A percentile compares a stretch with the other conserved stretches of the same genome.
Evolutionary conservation across 2,888 invertebrate species (phyloP).

Genomic region (Embidobia sp.): DNA sequence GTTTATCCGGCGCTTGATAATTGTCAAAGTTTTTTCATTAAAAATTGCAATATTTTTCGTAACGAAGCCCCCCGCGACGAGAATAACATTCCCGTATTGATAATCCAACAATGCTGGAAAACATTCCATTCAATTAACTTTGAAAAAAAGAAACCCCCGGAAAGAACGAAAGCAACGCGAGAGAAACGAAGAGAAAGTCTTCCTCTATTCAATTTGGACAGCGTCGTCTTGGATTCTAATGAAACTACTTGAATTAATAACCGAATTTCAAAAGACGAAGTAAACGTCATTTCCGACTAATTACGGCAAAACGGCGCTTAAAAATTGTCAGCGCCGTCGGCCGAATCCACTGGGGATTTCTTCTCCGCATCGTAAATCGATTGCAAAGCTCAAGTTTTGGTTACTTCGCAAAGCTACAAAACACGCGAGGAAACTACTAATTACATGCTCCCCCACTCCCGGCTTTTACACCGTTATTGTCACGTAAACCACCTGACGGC

Average conservation of each 20-base stretch:
- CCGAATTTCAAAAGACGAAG: slow-evolving; percentile 44
- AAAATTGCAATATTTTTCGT: slow-evolving; percentile 11
- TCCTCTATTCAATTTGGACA: slow-evolving; percentile 38
- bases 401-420: slow-evolving; percentile 53
- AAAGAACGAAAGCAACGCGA: neutral
- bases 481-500: slow-evolving; percentile 59
- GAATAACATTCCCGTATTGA: slow-evolving; percentile 15
- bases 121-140: slow-evolving; percentile 57
- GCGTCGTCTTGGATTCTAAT: slow-evolving; percentile 41
- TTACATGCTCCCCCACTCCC: slow-evolving; percentile 47
- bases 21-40: slow-evolving; percentile 29
- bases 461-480: slow-evolving; percentile 51
- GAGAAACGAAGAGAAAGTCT: neutral
- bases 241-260: slow-evolving; percentile 59
- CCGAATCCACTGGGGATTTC: slow-evolving; percentile 23
- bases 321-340: slow-evolving; percentile 22
- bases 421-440: slow-evolving; percentile 59
- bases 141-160: slow-evolving; percentile 23
- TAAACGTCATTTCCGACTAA: slow-evolving; percentile 42
- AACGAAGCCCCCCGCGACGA: slow-evolving; percentile 11
- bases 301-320: slow-evolving; percentile 33
- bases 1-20: slow-evolving; percentile 6
- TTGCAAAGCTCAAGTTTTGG: slow-evolving; percentile 46
- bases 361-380: slow-evolving; percentile 43
- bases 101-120: slow-evolving; percentile 44